Evolutionary conservation across 1,140 invertebrate species (phyloP).

Genomic region (Euwallacea fornicatus): DNA sequence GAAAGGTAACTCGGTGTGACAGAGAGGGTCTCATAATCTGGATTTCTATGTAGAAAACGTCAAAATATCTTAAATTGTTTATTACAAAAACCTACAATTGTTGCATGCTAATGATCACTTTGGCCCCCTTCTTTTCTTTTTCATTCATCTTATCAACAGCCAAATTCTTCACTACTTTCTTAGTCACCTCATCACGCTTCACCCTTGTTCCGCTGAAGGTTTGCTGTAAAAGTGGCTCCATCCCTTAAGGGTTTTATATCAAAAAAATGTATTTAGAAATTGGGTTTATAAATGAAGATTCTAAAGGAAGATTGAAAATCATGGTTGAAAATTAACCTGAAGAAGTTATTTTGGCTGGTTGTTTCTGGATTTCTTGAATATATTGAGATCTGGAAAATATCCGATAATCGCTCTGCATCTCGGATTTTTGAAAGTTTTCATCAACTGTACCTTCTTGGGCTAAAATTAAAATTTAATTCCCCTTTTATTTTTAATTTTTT

Average conservation of each 20-base stretch:
- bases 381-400: conserved; percentile 14
- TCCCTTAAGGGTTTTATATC: conserved; percentile 9
- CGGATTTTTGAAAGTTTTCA: conserved; percentile 24
- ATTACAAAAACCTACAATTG: conserved; percentile 29
- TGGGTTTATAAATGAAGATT: background rate
- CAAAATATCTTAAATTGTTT: background rate
- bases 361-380: conserved; percentile 11
- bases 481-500: background rate
- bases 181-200: conserved; percentile 21
- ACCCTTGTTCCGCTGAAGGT: conserved; percentile 32
- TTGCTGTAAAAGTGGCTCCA: conserved; percentile 35
- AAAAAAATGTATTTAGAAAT: background rate
- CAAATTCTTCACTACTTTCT: conserved; percentile 33
- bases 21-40: conserved; percentile 34
- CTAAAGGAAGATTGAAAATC: background rate
- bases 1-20: conserved; percentile 35
- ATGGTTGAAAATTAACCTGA: conserved; percentile 1
- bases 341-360: conserved; percentile 17
- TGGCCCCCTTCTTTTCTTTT: background rate
- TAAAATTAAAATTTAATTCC: background rate
- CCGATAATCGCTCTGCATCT: background rate
- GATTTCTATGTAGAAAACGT: conserved; percentile 22
- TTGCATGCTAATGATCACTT: conserved; percentile 32
- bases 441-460: background rate
- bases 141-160: conserved; percentile 31